Evolutionary conservation across 2,797 vertebrate genomes (phyloP).

Genomic region (Phoxinus dragarum): DNA sequence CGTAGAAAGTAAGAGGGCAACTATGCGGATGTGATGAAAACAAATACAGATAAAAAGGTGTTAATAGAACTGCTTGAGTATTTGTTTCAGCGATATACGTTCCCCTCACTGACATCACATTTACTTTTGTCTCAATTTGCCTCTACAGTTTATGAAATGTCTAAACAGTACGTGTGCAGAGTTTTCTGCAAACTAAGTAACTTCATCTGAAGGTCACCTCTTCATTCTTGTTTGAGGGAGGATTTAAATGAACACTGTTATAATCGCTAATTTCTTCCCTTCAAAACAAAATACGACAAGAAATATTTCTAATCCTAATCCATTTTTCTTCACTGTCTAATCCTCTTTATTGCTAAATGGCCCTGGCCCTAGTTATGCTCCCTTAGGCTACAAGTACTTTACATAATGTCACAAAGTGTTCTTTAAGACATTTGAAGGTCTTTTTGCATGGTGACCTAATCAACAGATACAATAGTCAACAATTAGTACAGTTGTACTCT

Average conservation of each 20-base stretch:
- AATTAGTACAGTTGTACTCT: background rate
- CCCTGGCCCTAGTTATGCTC: conserved; percentile 43
- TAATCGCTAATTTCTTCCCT: conserved; percentile 52
- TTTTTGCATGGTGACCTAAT: conserved; percentile 21
- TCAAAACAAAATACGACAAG: conserved; percentile 51
- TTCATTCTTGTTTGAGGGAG: conserved; percentile 18
- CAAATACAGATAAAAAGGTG: conserved; percentile 49
- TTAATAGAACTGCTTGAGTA: conserved; percentile 43
- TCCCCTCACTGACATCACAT: conserved; percentile 29
- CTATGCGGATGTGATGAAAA: conserved; percentile 15
- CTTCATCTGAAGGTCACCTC: conserved; percentile 56
- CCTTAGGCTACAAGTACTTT: conserved; percentile 47
- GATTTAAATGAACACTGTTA: conserved; percentile 55
- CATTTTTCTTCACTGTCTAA: conserved; percentile 56
- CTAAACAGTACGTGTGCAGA: conserved; percentile 13
- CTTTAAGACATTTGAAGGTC: conserved; percentile 45
- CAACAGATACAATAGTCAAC: background rate
- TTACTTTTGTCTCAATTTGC: conserved; percentile 32
- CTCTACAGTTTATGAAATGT: conserved; percentile 32
- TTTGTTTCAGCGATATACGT: conserved; percentile 33
- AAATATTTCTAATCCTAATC: conserved; percentile 52
- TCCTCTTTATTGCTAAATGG: conserved; percentile 59
- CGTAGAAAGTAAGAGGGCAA: conserved; percentile 34
- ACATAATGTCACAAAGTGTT: conserved; percentile 38
- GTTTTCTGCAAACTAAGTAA: conserved; percentile 39